Conservation (phyloP, 2,113 vertebrate species). For the Falcunculus frontatus region DNA sequence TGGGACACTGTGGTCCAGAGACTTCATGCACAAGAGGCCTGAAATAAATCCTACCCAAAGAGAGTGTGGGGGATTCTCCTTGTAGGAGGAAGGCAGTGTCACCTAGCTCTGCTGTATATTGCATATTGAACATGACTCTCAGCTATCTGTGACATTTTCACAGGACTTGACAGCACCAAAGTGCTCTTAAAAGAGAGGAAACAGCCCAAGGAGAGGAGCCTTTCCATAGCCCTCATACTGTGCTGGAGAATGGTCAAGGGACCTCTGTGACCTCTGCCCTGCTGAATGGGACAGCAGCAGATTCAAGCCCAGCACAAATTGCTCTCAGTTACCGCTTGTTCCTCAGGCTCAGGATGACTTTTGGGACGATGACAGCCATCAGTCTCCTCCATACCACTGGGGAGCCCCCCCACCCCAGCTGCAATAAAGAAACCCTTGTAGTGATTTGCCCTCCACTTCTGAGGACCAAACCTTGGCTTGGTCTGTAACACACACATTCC, state of each 20-base stretch:
- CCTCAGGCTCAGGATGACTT: neutral
- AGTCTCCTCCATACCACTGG: neutral
- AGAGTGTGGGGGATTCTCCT: neutral
- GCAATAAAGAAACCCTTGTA: neutral
- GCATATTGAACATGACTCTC: neutral
- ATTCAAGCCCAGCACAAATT: neutral
- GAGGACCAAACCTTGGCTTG: neutral
- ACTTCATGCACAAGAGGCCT: rapidly evolving
- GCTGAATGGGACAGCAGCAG: neutral
- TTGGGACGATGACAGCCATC: neutral
- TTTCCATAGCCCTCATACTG: neutral
- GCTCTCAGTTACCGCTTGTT: neutral
- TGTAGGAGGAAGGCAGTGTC: neutral
- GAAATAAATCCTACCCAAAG: neutral
- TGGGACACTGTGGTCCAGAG: neutral
- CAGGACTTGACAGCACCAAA: neutral
- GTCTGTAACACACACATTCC: neutral
- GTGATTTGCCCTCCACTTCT: neutral
- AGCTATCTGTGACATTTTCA: neutral
- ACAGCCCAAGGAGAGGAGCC: neutral
- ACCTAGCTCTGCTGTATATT: neutral
- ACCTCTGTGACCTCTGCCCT: neutral
- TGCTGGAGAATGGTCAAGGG: neutral
- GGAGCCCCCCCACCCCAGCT: neutral
- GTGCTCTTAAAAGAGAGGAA: neutral